phyloP scores from a whole-genome alignment of 2,113 vertebrate species.

The Genyomyrus donnyi region DNA sequence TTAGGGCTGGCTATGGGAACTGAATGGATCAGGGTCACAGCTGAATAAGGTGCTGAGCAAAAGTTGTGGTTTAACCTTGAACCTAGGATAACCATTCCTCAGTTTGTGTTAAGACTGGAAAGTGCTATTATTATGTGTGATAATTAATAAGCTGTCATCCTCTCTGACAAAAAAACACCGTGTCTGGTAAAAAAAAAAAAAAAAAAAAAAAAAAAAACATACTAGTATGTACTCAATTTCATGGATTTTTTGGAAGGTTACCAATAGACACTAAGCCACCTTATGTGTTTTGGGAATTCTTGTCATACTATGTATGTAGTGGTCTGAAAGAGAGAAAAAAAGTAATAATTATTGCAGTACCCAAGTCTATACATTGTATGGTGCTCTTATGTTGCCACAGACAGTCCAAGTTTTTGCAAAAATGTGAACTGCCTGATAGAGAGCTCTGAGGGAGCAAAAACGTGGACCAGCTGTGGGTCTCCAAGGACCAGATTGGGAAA shows the following conservation, averaged over 20 bases:
- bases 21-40: too few relatives aligned
- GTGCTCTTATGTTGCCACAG: background rate
- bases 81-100: background rate
- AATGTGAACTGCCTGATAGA: too few relatives aligned
- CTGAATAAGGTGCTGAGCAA: background rate
- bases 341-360: background rate
- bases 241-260: background rate
- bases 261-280: background rate
- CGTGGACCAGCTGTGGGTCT: background rate
- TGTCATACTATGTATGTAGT: background rate
- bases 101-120: background rate
- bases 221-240: background rate
- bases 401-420: background rate
- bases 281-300: background rate
- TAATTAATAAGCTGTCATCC: background rate
- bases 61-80: background rate
- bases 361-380: background rate
- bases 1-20: background rate
- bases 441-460: background rate
- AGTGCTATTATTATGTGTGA: background rate
- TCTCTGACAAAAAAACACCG: background rate
- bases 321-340: background rate
- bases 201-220: background rate
- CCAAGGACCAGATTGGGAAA: background rate
- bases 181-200: background rate